Percentiles rank a stretch among this genome's conserved stretches.
phyloP scores from a whole-genome alignment of 2,113 vertebrate species.

The Myodes glareolus region DNA sequence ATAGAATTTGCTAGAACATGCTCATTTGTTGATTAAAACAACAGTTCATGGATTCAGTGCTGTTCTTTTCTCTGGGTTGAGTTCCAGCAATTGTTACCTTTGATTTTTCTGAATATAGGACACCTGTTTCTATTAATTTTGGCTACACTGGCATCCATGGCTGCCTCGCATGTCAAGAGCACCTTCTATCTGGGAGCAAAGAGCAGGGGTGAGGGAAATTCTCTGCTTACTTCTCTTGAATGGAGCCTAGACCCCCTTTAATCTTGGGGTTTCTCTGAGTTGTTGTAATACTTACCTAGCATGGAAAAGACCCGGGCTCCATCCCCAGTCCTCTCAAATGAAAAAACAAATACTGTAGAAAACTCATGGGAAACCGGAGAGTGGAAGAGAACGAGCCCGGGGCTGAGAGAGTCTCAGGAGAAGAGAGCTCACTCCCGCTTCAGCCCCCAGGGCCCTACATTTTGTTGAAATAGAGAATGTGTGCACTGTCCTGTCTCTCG shows the following conservation, averaged over 20 bases:
- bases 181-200: fast-evolving
- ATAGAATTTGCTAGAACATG: neutral
- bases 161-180: neutral
- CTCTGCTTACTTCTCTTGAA: neutral
- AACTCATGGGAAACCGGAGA: neutral
- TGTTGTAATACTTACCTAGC: neutral
- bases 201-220: neutral
- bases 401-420: neutral
- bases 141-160: neutral
- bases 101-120: neutral
- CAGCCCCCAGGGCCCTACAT: neutral
- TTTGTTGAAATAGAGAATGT: neutral
- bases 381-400: neutral
- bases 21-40: neutral
- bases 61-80: neutral
- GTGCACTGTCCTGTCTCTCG: neutral
- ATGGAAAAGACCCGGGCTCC: too few relatives aligned
- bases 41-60: neutral
- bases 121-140: neutral
- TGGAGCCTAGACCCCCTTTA: neutral
- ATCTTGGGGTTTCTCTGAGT: neutral
- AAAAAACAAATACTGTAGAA: neutral
- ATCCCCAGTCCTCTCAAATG: neutral
- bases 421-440: fast-evolving
- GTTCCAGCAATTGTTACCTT: neutral